phyloP scores from a whole-genome alignment of 2,888 invertebrate species.

The Lissonota sp. region DNA sequence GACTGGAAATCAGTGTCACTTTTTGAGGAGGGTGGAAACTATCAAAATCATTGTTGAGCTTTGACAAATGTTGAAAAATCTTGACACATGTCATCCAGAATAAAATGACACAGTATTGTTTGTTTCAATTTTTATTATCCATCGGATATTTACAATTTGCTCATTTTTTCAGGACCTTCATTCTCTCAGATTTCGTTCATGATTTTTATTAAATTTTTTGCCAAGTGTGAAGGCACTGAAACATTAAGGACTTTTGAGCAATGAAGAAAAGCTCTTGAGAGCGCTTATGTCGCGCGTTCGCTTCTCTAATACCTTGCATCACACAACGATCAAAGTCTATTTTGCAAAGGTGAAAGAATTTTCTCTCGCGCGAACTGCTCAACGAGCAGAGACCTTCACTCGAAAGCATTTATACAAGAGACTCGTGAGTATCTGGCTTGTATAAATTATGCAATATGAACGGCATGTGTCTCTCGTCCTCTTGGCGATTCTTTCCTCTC shows the following conservation, averaged over 20 bases:
- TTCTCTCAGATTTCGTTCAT: too few species aligned
- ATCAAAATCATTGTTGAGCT: too few species aligned
- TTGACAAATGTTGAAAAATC: too few species aligned
- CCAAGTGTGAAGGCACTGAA: not conserved
- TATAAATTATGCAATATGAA: conserved; percentile 56
- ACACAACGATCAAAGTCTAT: conserved; percentile 32
- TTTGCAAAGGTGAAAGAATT: conserved; percentile 44
- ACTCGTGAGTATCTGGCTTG: conserved; percentile 1
- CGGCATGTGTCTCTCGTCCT: conserved; percentile 31
- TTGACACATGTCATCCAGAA: too few species aligned
- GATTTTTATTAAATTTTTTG: too few species aligned
- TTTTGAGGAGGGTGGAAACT: too few species aligned
- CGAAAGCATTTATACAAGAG: conserved; percentile 1
- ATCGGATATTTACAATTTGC: too few species aligned
- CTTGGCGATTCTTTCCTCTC: too few species aligned
- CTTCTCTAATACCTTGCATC: conserved; percentile 10
- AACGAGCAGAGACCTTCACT: conserved; percentile 31
- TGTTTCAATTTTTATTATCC: too few species aligned
- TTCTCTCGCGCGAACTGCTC: conserved; percentile 25
- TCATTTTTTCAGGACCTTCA: too few species aligned
- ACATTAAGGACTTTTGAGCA: conserved; percentile 16
- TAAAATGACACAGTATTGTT: too few species aligned
- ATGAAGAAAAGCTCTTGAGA: conserved; percentile 36
- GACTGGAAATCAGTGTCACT: too few species aligned
- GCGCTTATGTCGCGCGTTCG: not conserved